A percentile compares a stretch with the other conserved stretches of the same genome.
These are phyloP conservation scores for Chionoecetes opilio DNA, from an alignment of 1,140 invertebrate species.

Conservation along the genomic window DNA sequence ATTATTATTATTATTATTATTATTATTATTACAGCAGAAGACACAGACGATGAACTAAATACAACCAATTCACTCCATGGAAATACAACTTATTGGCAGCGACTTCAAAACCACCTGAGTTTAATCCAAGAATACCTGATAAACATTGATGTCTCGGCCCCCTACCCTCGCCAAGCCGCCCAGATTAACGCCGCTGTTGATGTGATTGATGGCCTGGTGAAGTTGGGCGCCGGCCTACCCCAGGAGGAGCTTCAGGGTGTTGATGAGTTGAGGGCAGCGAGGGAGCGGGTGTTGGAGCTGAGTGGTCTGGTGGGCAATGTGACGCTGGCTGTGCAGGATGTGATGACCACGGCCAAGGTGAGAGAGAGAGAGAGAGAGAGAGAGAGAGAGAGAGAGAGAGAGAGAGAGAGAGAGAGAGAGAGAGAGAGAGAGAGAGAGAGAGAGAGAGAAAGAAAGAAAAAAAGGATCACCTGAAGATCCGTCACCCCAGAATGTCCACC, in stretches of 20 bases:
- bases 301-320: neutral
- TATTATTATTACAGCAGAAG: no score
- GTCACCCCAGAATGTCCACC: no score
- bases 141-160: neutral
- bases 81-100: neutral
- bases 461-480: no score
- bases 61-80: no score
- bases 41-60: no score
- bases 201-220: neutral
- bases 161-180: neutral
- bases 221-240: neutral
- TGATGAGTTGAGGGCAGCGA: neutral
- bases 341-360: neutral
- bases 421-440: neutral
- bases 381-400: slow-evolving; percentile 27
- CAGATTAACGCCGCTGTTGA: neutral
- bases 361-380: slow-evolving; percentile 16
- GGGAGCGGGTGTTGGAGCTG: neutral
- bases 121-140: neutral
- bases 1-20: no score
- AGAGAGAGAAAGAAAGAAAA: no score
- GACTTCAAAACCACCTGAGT: neutral
- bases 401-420: slow-evolving; percentile 9
- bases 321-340: neutral
- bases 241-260: neutral